Base-by-base conservation (phyloP, 2,113 vertebrate species). In the Datnioides undecimradiatus region DNA sequence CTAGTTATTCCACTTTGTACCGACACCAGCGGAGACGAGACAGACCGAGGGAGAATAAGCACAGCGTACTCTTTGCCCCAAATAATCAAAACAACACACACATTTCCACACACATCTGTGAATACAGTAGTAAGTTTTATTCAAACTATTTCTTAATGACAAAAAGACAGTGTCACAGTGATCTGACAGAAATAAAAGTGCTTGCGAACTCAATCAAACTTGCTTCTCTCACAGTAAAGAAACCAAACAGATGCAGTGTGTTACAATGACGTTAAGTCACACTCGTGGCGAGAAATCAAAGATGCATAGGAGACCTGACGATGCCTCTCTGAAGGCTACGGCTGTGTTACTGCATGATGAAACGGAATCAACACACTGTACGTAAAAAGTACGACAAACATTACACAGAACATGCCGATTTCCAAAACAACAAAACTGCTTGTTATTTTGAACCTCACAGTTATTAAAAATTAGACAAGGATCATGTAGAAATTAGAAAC, bases 71-170 rank as follows among this genome's bases (percentile, higher is more conserved):
- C 49, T 27, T 43, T 46, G 19, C 13, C 4, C 46, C 17, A 33
- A 7, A 45, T 43, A 10, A 23, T 60, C 7, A 1, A 38, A 66
- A 62, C n/a, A 40, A 77, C 29, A 17, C 72, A 67, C 31, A 76
- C 65, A 54, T 23, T 17, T 12, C 27, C 57, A 73, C 74, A 73
- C 73, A 36, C 11, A 17, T 70, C 21, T 77, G 74, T 83, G 82
- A 87, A 88, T 85, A 68, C 78, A 66, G 46, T 67, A 76, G 29
- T 90, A 85, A 63, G 78, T 77, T 90, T 91, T 90, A 91, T 93
- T 92, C 16, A 84, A 87, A 88, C 74, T 29, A 51, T 38, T 62
- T 60, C 57, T 70, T 68, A 71, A 87, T 65, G 79, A 86, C 57
- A 75, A 85, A 85, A 82, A 72, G 52, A 86, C 68, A 51, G 45